phyloP scores from a whole-genome alignment of 2,113 vertebrate species.

The Toxotes chatareus region DNA sequence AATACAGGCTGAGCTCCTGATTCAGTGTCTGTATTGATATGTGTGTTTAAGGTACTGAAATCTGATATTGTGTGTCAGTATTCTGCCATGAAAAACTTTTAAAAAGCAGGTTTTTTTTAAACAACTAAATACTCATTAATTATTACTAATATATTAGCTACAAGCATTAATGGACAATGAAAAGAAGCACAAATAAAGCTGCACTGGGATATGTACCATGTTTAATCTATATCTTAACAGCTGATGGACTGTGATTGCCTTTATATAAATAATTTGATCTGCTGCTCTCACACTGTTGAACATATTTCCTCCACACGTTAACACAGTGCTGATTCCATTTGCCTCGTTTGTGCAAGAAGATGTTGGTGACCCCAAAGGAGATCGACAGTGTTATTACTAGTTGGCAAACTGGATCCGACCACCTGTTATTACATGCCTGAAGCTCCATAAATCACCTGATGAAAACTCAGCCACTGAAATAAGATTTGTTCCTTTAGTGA shows the following conservation, averaged over 20 bases:
- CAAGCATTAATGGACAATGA: neutral
- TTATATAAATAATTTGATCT: neutral
- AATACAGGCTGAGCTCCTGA: neutral
- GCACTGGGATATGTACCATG: no score
- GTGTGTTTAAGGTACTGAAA: neutral
- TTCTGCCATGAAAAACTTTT: neutral
- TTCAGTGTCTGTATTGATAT: neutral
- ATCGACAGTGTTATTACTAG: no score
- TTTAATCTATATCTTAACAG: neutral
- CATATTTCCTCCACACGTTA: no score
- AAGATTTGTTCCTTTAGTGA: no score
- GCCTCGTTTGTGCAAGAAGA: no score
- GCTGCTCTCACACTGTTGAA: no score
- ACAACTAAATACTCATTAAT: neutral
- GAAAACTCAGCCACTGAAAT: neutral
- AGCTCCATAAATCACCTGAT: neutral
- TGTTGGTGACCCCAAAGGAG: no score
- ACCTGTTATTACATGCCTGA: no score
- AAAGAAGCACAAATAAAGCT: slow-evolving; percentile 2
- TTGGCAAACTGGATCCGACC: no score
- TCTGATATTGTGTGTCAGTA: neutral
- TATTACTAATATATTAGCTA: neutral
- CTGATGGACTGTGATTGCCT: neutral
- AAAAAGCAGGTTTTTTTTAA: neutral
- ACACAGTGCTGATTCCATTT: no score